A percentile compares a stretch with the other conserved stretches of the same genome.
phyloP scores from a whole-genome alignment of 2,113 vertebrate genomes.

The Gasterosteus aculeatus region DNA sequence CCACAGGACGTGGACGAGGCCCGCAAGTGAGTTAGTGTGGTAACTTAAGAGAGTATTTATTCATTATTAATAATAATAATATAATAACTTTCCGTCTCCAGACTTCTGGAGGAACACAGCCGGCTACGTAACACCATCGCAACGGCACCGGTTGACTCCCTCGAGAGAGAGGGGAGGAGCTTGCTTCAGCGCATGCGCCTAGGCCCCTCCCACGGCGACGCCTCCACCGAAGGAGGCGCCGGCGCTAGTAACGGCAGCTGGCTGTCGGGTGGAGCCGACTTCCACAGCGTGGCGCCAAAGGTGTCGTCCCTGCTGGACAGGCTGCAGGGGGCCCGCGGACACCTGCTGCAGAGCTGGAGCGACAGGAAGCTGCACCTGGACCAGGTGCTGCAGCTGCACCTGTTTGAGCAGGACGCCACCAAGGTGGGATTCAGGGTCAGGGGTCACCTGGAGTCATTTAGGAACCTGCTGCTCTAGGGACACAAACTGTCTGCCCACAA shows the following conservation, averaged over 20 bases:
- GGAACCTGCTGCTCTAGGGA: no score
- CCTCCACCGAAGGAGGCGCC: slow-evolving; percentile 51
- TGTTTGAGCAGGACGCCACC: slow-evolving; percentile 96
- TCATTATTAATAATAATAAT: no score
- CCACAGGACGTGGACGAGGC: slow-evolving; percentile 94
- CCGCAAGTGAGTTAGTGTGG: slow-evolving; percentile 71
- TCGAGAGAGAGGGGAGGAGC: slow-evolving; percentile 94
- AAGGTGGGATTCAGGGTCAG: slow-evolving; percentile 83
- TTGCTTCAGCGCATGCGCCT: slow-evolving; percentile 94
- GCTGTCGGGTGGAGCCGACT: slow-evolving; percentile 94
- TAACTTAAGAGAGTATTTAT: no score
- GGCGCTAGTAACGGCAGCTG: slow-evolving; percentile 88
- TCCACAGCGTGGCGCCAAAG: slow-evolving; percentile 96
- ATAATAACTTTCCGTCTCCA: slow-evolving; percentile 18
- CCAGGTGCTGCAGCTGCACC: slow-evolving; percentile 95
- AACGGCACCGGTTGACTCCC: slow-evolving; percentile 93
- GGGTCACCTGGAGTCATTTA: neutral
- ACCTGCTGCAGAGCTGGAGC: slow-evolving; percentile 73
- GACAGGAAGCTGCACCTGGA: slow-evolving; percentile 88
- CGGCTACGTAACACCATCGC: slow-evolving; percentile 95
- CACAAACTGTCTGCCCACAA: no score
- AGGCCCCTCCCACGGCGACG: slow-evolving; percentile 72
- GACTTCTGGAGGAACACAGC: slow-evolving; percentile 93
- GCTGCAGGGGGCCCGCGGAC: slow-evolving; percentile 88
- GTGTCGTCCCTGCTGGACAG: slow-evolving; percentile 94